Conservation (phyloP, 2,888 invertebrate genomes). For the Arctia plantaginis region DNA sequence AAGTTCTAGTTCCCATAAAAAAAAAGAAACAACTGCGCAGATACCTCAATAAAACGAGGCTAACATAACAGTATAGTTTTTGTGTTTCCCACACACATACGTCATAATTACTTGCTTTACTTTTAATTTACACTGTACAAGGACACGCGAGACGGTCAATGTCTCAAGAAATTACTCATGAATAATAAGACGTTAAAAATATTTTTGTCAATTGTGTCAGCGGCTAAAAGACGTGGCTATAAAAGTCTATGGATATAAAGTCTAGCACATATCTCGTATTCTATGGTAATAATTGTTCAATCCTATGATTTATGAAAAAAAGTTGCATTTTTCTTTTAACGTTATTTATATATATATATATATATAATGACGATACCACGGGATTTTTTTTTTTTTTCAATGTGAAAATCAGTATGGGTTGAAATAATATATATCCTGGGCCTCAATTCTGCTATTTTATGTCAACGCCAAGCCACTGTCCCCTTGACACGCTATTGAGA, state of each 20-base stretch:
- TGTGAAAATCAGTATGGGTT: too few relatives aligned
- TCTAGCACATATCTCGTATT: too few relatives aligned
- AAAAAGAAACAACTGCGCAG: slow-evolving; percentile 36
- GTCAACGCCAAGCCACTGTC: too few relatives aligned
- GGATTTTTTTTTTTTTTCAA: too few relatives aligned
- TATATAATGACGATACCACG: neutral
- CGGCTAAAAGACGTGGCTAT: neutral
- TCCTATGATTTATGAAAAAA: neutral
- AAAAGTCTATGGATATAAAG: neutral
- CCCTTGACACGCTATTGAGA: too few relatives aligned
- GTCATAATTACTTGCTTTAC: slow-evolving; percentile 22
- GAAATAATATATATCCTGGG: too few relatives aligned
- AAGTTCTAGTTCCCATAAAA: slow-evolving; percentile 42
- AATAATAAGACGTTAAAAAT: slow-evolving; percentile 8
- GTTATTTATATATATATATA: neutral
- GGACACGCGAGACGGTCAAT: slow-evolving; percentile 21
- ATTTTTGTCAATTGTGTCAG: slow-evolving; percentile 3
- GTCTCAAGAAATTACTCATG: slow-evolving; percentile 14
- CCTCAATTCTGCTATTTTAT: too few relatives aligned
- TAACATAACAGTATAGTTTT: slow-evolving; percentile 39
- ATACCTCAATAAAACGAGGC: slow-evolving; percentile 33
- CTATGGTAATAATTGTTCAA: neutral
- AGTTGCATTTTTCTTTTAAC: too few relatives aligned
- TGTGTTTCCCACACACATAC: slow-evolving; percentile 22
- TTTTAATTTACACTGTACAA: slow-evolving; percentile 19